Base-by-base conservation (phyloP, 2,113 vertebrate genomes). In the Furnarius figulus region DNA sequence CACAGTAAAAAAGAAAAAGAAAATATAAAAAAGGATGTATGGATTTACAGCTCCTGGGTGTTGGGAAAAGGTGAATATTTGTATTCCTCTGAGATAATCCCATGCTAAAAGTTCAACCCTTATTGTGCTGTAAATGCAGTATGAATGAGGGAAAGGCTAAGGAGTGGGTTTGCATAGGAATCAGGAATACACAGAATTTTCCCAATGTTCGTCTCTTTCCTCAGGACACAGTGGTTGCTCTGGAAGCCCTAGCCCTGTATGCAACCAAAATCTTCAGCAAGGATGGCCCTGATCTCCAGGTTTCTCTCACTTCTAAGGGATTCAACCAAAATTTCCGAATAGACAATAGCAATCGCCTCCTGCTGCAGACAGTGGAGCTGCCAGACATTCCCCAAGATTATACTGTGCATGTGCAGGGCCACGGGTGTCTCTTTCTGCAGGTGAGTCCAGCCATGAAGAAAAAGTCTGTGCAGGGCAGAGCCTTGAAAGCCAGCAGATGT, bases 351-450 rank as follows among this genome's bases (percentile, higher is more conserved):
- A 99, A 99, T 93, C 98, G 98, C 59, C 97, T 99, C 40, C 95
- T 99, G 42, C 97, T 99, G 56, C 99, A 99, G 85, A 98, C 98
- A 89, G 92, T 90, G 66, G 7, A 67, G 21, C 87, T 98, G 46
- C 94, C 97, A 68, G 66, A 89, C 50, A 73, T 98, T 44, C 84
- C 97, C 9, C 97, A 53, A 13, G 88, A 96, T 33, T 98, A 98
- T 61, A 95, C 33, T 6, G 93, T 96, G 66, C 87, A 0, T 31
- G 94, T 95, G 23, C 86, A 96, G 61, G 95, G 96, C 47, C 94
- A 19, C 0, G 94, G 96, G 11, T 97, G 95, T 58, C 91, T 97
- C 65, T 95, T 93, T 52, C 59, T 96, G 68, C 96, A 97, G 96
- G 95, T 96, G 71, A 89, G 80, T 10, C 53, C 53, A 74, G 28